phyloP scores from a whole-genome alignment of 2,113 vertebrate genomes.

The Oophaga pumilio region DNA sequence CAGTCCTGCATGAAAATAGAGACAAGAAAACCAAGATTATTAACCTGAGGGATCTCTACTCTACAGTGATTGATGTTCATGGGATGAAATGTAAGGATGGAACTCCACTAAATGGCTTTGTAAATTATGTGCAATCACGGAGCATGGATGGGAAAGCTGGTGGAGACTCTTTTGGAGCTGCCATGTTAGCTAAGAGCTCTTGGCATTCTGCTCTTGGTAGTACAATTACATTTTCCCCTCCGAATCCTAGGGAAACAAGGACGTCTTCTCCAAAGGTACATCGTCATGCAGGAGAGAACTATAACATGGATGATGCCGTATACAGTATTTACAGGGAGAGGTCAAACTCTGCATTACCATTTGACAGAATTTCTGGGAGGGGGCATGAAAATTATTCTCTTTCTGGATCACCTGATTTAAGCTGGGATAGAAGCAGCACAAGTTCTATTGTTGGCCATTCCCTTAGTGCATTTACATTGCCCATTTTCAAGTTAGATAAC shows the following conservation, averaged over 20 bases:
- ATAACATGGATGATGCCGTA: slow-evolving; percentile 83
- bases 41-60: slow-evolving; percentile 95
- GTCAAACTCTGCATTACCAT: slow-evolving; percentile 59
- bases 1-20: slow-evolving; percentile 91
- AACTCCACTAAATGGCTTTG: slow-evolving; percentile 85
- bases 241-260: slow-evolving; percentile 65
- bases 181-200: slow-evolving; percentile 77
- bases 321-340: slow-evolving; percentile 89
- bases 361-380: slow-evolving; percentile 49
- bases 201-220: slow-evolving; percentile 78
- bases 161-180: slow-evolving; percentile 71
- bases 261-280: slow-evolving; percentile 67
- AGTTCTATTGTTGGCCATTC: slow-evolving; percentile 87
- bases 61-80: slow-evolving; percentile 95
- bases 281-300: slow-evolving; percentile 72
- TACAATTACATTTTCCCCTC: slow-evolving; percentile 65
- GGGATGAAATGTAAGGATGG: slow-evolving; percentile 85
- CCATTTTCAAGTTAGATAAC: slow-evolving; percentile 82
- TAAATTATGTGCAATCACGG: slow-evolving; percentile 81
- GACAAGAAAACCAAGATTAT: slow-evolving; percentile 96
- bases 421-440: slow-evolving; percentile 71
- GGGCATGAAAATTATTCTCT: slow-evolving; percentile 58
- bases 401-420: slow-evolving; percentile 65
- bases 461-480: slow-evolving; percentile 84
- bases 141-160: slow-evolving; percentile 74